Percentiles rank a stretch among this genome's conserved stretches.
Conservation (phyloP, 1,140 invertebrate species). For the Apis laboriosa region DNA sequence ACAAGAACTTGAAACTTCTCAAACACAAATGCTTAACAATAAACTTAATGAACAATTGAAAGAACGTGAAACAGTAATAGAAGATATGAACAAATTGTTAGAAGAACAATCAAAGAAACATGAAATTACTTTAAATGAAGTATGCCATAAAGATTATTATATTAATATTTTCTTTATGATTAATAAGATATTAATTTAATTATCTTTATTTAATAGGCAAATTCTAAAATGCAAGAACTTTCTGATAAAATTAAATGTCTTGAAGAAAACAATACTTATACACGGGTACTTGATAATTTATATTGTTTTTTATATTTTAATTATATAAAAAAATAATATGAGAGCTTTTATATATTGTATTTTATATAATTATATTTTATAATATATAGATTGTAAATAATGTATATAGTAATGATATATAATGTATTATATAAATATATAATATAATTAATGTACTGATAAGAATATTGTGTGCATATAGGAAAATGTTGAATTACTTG, state of each 20-base stretch:
- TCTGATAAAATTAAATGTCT: constrained; percentile 58
- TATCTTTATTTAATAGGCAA: constrained; percentile 59
- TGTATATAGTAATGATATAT: no score
- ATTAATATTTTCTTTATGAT: not conserved
- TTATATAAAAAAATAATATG: not conserved
- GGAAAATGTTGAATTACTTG: constrained; percentile 52
- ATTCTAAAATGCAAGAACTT: constrained; percentile 60
- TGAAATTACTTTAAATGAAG: constrained; percentile 51
- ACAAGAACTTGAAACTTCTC: constrained; percentile 67
- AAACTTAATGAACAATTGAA: constrained; percentile 69
- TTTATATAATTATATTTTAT: not conserved
- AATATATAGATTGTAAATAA: not conserved
- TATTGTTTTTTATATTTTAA: not conserved
- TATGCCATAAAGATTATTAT: constrained; percentile 38
- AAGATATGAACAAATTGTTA: constrained; percentile 51
- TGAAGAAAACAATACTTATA: constrained; percentile 53
- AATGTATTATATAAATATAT: no score
- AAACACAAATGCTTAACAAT: constrained; percentile 64
- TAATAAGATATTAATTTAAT: not conserved
- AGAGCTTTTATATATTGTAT: not conserved
- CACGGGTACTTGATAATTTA: constrained; percentile 41
- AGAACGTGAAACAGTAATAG: constrained; percentile 49
- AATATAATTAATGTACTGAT: no score
- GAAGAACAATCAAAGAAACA: constrained; percentile 39
- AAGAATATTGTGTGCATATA: constrained; percentile 24